phyloP scores from a whole-genome alignment of 2,797 vertebrate species.

The Steatocranus sp. region DNA sequence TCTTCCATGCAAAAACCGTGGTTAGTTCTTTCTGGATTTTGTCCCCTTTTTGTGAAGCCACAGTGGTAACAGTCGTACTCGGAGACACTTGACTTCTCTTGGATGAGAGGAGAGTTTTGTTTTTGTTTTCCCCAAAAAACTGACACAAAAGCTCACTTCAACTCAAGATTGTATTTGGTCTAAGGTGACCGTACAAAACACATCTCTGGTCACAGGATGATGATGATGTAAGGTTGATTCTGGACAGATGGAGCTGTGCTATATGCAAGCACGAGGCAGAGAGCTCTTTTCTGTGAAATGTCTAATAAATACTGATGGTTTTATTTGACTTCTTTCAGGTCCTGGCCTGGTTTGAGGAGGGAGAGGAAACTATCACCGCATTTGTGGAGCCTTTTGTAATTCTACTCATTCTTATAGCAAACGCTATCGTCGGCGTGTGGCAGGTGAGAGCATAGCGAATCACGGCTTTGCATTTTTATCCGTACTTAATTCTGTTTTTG shows the following conservation, averaged over 20 bases:
- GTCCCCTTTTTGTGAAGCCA: background rate
- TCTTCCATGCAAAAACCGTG: fast-evolving
- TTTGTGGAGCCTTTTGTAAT: slow-evolving; percentile 99
- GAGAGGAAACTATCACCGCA: slow-evolving; percentile 97
- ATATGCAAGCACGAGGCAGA: background rate
- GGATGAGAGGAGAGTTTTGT: background rate
- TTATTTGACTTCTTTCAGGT: slow-evolving; percentile 73
- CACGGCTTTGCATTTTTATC: background rate
- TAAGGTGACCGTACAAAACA: background rate
- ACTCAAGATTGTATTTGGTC: background rate
- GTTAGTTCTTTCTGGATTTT: background rate
- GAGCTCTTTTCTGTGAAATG: background rate
- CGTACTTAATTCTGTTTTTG: background rate
- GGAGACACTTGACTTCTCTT: background rate
- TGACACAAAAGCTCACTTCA: background rate
- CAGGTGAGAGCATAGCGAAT: slow-evolving; percentile 82
- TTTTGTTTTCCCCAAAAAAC: background rate
- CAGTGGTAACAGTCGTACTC: background rate
- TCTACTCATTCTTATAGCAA: slow-evolving; percentile 97
- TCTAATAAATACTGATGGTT: background rate
- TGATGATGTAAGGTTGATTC: background rate
- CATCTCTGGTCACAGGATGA: background rate
- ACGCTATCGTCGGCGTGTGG: slow-evolving; percentile 98
- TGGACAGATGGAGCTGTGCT: background rate
- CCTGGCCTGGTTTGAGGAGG: slow-evolving; percentile 99